phyloP scores from a whole-genome alignment of 2,888 invertebrate species.

The Petrophora chlorosata region DNA sequence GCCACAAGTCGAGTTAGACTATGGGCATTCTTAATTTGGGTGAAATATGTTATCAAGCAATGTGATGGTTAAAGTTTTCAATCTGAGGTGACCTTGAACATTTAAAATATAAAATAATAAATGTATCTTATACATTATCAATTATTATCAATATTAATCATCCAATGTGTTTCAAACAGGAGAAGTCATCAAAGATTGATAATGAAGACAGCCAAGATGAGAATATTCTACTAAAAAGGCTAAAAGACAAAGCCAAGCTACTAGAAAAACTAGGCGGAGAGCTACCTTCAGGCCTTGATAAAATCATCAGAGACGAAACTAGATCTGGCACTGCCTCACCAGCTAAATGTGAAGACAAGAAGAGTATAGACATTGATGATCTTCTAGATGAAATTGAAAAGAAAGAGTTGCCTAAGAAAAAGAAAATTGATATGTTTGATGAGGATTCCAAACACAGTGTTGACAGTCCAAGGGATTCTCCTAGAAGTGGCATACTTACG shows the following conservation, averaged over 20 bases:
- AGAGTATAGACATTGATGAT: slow-evolving; percentile 58
- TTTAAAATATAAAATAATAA: neutral
- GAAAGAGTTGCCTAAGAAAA: slow-evolving; percentile 64
- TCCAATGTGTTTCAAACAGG: slow-evolving; percentile 28
- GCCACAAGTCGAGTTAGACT: slow-evolving; percentile 35
- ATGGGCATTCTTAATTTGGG: slow-evolving; percentile 41
- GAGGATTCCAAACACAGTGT: slow-evolving; percentile 43
- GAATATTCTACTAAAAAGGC: slow-evolving; percentile 55
- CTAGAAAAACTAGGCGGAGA: slow-evolving; percentile 82
- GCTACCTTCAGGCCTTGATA: slow-evolving; percentile 74
- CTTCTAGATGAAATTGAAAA: slow-evolving; percentile 73
- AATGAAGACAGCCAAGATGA: slow-evolving; percentile 71
- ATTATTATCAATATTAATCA: neutral
- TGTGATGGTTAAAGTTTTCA: slow-evolving; percentile 81
- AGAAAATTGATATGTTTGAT: slow-evolving; percentile 52
- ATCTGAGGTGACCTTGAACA: slow-evolving; percentile 67
- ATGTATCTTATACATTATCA: too few relatives aligned
- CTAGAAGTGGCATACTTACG: slow-evolving; percentile 42
- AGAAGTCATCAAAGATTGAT: slow-evolving; percentile 44
- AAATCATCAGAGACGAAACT: slow-evolving; percentile 68
- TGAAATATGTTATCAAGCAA: slow-evolving; percentile 53
- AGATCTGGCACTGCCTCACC: slow-evolving; percentile 53
- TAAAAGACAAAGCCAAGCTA: slow-evolving; percentile 79
- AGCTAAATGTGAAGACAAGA: slow-evolving; percentile 42
- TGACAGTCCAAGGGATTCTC: slow-evolving; percentile 51